These are phyloP conservation scores for Dioctria linearis DNA, from an alignment of 2,888 invertebrate species.

Conservation along the genomic window DNA sequence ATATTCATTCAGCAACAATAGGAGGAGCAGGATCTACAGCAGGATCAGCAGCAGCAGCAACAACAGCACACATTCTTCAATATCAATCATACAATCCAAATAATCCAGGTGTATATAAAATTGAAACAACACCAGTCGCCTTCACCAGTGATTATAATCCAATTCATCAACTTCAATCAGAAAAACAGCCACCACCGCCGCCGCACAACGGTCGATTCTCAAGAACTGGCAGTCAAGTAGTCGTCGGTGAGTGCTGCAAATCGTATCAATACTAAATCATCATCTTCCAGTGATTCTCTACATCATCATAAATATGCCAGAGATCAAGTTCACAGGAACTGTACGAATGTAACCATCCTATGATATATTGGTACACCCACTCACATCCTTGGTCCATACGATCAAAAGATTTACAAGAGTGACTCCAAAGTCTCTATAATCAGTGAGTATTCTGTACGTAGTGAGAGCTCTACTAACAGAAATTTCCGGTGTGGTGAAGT, in stretches of 20 bases:
- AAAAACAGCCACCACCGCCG: constrained; percentile 61
- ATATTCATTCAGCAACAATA: constrained; percentile 44
- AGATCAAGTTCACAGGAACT: constrained; percentile 54
- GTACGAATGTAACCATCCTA: constrained; percentile 62
- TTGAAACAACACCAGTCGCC: constrained; percentile 71
- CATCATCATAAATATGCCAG: constrained; percentile 65
- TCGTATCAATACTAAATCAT: constrained; percentile 68
- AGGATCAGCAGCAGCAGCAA: constrained; percentile 17
- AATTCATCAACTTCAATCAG: constrained; percentile 66
- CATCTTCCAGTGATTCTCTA: constrained; percentile 71
- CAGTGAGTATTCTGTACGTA: constrained; percentile 69
- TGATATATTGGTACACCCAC: constrained; percentile 65
- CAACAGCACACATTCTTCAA: constrained; percentile 68
- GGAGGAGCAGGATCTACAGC: background rate
- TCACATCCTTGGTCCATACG: constrained; percentile 60
- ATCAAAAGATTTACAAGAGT: constrained; percentile 69
- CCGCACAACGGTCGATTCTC: constrained; percentile 59
- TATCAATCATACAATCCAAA: constrained; percentile 71
- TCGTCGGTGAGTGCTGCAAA: background rate
- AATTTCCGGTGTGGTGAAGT: constrained; percentile 64
- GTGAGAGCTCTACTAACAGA: constrained; percentile 65
- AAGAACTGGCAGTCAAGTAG: constrained; percentile 46
- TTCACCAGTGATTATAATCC: constrained; percentile 71
- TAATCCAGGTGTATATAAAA: constrained; percentile 71
- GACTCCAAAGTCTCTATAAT: constrained; percentile 70